A percentile compares a stretch with the other conserved stretches of the same genome.
These are phyloP conservation scores for Amaurobius ferox DNA, from an alignment of 2,888 invertebrate species.

Conservation along the genomic window DNA sequence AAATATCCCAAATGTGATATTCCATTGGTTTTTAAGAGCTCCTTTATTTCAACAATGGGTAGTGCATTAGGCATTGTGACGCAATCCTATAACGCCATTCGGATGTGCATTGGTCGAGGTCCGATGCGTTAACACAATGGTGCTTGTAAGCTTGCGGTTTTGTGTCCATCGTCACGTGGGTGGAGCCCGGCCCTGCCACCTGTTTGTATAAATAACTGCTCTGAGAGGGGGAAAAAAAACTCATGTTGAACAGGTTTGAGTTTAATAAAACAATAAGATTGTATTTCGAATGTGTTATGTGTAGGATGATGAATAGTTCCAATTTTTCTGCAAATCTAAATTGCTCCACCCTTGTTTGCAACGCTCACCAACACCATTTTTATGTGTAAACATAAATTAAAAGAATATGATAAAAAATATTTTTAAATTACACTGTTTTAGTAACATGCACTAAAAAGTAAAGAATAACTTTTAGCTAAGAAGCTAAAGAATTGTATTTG, in stretches of 20 bases:
- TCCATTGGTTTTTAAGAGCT: background rate
- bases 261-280: background rate
- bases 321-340: too few relatives aligned
- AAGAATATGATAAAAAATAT: too few relatives aligned
- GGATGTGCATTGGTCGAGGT: constrained; percentile 41
- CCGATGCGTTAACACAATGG: constrained; percentile 63
- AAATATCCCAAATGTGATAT: background rate
- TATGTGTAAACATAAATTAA: too few relatives aligned
- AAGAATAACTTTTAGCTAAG: too few relatives aligned
- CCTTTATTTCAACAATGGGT: constrained; percentile 44
- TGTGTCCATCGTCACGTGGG: constrained; percentile 46
- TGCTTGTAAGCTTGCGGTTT: constrained; percentile 30
- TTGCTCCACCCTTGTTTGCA: too few relatives aligned
- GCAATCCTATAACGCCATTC: constrained; percentile 26
- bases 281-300: too few relatives aligned
- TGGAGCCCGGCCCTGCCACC: constrained; percentile 35
- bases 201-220: constrained; percentile 16
- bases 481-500: too few relatives aligned
- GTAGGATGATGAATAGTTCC: too few relatives aligned
- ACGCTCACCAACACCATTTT: too few relatives aligned
- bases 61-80: constrained; percentile 55
- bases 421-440: too few relatives aligned
- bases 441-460: too few relatives aligned
- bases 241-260: background rate
- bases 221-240: background rate